Evolutionary conservation across 2,888 invertebrate species (phyloP), one percentile per base, ranked within the genome.

Genomic region (Phaedon cochleariae): DNA sequence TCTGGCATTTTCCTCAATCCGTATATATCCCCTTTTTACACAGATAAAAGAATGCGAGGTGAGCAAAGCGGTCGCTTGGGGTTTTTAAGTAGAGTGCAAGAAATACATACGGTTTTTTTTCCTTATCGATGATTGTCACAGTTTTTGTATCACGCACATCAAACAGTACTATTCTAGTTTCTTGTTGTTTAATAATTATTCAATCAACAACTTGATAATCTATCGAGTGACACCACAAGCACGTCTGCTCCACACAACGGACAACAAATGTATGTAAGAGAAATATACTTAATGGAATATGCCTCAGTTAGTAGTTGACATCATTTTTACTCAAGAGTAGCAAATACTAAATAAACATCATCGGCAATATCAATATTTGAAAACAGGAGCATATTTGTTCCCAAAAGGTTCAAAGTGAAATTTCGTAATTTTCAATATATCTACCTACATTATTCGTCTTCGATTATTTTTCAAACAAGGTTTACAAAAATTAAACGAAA

Each of bases 251-350:
- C 26, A 7, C 26, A 5, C 26, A 26, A 26, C 7, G 26, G n/a
- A n/a, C n/a, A n/a, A n/a, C n/a, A n/a, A n/a, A n/a, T n/a, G n/a
- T n/a, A n/a, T n/a, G n/a, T n/a, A n/a, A n/a, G n/a, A n/a, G n/a
- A n/a, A n/a, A n/a, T n/a, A n/a, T n/a, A n/a, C n/a, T n/a, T n/a
- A n/a, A 53, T 9, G 5, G 6, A 18, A 37, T 20, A 20, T 55
- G 64, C 60, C 61, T 63, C 67, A 61, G 67, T 5, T 41, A 46
- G 54, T 65, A 49, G 15, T 59, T 62, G n/a, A 61, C 64, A 67
- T 67, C 67, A 67, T 61, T 9, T 37, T 77, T 71, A 64, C 54
- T 83, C 84, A 83, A 80, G 81, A 84, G 83, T 84, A 84, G 83
- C 83, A 84, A 84, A 84, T 84, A 84, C 80, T 65, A 64, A 45